These are phyloP conservation scores for Melitaea cinxia DNA, from an alignment of 1,140 invertebrate species.

Conservation along the genomic window DNA sequence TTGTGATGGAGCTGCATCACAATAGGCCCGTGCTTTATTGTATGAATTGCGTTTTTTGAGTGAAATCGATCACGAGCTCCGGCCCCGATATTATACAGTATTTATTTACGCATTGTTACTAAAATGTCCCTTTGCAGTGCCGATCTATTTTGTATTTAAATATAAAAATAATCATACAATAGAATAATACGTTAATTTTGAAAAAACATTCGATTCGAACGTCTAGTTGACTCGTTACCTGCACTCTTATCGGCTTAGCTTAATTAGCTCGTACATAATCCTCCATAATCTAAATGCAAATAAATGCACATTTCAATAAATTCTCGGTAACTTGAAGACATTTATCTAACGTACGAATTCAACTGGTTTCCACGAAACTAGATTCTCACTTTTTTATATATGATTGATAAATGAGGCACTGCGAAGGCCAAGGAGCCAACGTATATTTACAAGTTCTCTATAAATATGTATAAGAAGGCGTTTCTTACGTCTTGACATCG, in stretches of 20 bases:
- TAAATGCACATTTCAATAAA: slow-evolving; percentile 30
- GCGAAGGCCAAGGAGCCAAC: slow-evolving; percentile 25
- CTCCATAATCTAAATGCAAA: slow-evolving; percentile 26
- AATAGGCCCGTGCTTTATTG: slow-evolving; percentile 70
- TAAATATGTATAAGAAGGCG: slow-evolving; percentile 77
- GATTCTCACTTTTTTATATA: slow-evolving; percentile 34
- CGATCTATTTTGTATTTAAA: slow-evolving; percentile 21
- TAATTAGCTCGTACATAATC: slow-evolving; percentile 7
- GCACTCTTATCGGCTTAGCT: not conserved
- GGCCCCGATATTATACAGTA: slow-evolving; percentile 57
- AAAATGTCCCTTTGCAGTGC: slow-evolving; percentile 38
- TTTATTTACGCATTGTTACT: slow-evolving; percentile 71
- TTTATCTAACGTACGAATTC: slow-evolving; percentile 14
- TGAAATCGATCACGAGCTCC: slow-evolving; percentile 72
- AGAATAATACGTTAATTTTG: not conserved
- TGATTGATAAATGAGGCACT: slow-evolving; percentile 29
- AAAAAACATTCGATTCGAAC: not conserved
- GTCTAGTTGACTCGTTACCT: not conserved
- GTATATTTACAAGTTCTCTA: slow-evolving; percentile 41
- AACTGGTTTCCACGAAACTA: slow-evolving; percentile 28
- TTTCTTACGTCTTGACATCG: slow-evolving; percentile 58
- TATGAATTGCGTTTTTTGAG: slow-evolving; percentile 75
- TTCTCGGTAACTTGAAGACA: slow-evolving; percentile 16
- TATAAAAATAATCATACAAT: not conserved
- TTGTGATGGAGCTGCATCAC: slow-evolving; percentile 61